A percentile compares a stretch with the other conserved stretches of the same genome.
These are phyloP conservation scores for Cheilosia soror DNA, from an alignment of 2,888 invertebrate genomes.

Conservation along the genomic window DNA sequence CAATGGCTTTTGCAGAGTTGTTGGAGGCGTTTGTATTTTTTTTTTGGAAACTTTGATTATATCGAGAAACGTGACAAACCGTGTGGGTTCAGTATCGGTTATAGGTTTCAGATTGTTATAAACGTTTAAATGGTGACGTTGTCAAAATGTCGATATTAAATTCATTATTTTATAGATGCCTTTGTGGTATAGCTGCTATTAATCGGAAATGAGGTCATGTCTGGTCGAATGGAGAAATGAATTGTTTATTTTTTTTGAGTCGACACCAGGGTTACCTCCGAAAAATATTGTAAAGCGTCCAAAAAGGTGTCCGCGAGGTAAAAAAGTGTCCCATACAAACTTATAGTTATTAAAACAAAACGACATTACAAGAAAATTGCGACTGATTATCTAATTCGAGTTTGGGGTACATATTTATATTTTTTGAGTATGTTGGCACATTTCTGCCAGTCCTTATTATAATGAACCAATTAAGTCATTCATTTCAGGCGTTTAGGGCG, in stretches of 20 bases:
- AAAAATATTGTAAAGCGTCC: too few species aligned
- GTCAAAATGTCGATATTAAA: constrained; percentile 23
- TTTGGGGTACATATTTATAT: too few species aligned
- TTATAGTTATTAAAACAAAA: too few species aligned
- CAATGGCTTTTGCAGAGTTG: constrained; percentile 36
- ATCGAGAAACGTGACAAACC: constrained; percentile 1
- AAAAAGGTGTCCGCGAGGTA: too few species aligned
- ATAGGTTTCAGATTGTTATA: constrained; percentile 14
- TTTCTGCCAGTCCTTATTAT: too few species aligned
- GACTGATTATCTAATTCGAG: too few species aligned
- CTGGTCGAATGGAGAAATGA: constrained; percentile 13
- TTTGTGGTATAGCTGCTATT: constrained; percentile 4
- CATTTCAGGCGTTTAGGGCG: too few species aligned
- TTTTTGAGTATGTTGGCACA: too few species aligned
- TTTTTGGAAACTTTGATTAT: not conserved
- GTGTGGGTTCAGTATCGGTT: constrained; percentile 7
- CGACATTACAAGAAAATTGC: too few species aligned
- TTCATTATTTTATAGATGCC: constrained; percentile 26
- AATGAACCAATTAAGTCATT: too few species aligned
- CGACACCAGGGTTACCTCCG: too few species aligned
- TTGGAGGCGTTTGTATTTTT: constrained; percentile 1
- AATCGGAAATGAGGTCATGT: constrained; percentile 42
- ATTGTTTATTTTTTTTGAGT: not conserved
- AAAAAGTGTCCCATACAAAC: too few species aligned
- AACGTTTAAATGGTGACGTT: constrained; percentile 12